Evolutionary conservation across 2,797 vertebrate species (phyloP).

Genomic region (Streptopelia turtur): DNA sequence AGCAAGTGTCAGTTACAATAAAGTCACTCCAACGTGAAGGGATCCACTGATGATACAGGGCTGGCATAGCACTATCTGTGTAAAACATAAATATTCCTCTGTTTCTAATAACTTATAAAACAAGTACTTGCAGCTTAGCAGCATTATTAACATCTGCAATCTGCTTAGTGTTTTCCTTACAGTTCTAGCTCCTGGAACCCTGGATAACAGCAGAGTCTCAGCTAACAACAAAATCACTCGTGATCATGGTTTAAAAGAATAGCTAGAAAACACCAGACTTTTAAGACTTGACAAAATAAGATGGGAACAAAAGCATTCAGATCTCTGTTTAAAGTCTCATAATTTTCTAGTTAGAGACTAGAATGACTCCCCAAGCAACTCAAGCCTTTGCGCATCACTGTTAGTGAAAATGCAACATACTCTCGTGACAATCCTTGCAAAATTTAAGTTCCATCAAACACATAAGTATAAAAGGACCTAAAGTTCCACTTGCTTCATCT

Average conservation of each 20-base stretch:
- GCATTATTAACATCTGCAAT: background rate
- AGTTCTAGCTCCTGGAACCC: background rate
- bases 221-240: background rate
- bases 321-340: background rate
- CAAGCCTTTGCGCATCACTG: background rate
- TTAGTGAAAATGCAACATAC: background rate
- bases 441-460: background rate
- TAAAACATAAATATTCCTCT: background rate
- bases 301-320: background rate
- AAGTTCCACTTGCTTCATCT: background rate
- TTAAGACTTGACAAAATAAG: background rate
- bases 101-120: background rate
- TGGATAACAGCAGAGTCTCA: background rate
- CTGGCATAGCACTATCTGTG: background rate
- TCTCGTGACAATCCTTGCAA: background rate
- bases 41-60: background rate
- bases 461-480: background rate
- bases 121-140: background rate
- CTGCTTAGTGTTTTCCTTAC: background rate
- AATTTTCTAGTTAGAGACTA: background rate
- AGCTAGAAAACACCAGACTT: background rate
- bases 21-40: background rate
- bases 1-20: background rate
- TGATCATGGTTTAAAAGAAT: background rate
- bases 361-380: background rate